These are phyloP conservation scores for Gallinago nigripennis DNA, from an alignment of 2,797 vertebrate species.

Conservation along the genomic window DNA sequence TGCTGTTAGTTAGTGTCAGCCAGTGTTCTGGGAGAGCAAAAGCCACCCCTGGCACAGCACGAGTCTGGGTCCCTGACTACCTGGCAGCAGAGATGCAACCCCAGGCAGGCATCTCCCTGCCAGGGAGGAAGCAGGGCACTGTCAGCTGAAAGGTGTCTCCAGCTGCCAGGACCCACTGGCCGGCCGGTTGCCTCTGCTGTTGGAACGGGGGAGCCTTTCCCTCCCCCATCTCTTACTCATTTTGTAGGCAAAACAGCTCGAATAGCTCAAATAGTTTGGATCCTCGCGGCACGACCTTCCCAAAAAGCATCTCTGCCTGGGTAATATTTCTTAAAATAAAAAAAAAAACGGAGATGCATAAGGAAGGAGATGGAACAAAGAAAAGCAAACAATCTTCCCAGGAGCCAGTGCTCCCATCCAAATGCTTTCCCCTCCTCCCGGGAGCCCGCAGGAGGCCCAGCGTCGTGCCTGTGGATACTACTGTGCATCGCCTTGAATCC, in stretches of 20 bases:
- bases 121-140: background rate
- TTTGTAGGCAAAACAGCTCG: constrained; percentile 40
- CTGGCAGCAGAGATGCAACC: background rate
- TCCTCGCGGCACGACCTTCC: background rate
- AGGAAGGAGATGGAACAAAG: constrained; percentile 50
- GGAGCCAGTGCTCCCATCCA: constrained; percentile 44
- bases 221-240: constrained; percentile 34
- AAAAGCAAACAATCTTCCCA: constrained; percentile 31
- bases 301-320: background rate
- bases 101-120: background rate
- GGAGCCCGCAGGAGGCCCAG: constrained; percentile 31
- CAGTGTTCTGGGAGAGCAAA: background rate
- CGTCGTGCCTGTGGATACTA: constrained; percentile 17
- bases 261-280: constrained; percentile 64
- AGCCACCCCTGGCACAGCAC: fast-evolving
- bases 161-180: background rate
- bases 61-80: background rate
- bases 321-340: constrained; percentile 69
- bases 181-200: background rate
- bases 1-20: background rate
- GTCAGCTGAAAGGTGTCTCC: constrained; percentile 7
- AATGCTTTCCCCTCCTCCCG: background rate
- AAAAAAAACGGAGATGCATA: constrained; percentile 51
- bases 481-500: background rate
- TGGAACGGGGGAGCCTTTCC: background rate